These are phyloP conservation scores for Adoxophyes honmai DNA, from an alignment of 1,140 invertebrate genomes.

Conservation along the genomic window DNA sequence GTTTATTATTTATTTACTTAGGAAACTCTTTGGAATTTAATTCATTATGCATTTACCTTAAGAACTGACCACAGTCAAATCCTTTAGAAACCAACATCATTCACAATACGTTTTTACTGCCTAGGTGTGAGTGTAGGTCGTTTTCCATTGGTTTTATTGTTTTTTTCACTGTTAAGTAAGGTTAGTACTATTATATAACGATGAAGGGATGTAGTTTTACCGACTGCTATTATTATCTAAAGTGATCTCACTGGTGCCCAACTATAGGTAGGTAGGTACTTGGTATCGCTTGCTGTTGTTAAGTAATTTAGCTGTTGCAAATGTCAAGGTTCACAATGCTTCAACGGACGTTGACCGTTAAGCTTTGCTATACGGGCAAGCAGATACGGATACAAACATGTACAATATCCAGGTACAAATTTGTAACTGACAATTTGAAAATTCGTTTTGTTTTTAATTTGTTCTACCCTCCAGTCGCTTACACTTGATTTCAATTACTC, in stretches of 20 bases:
- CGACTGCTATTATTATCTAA: too few species aligned
- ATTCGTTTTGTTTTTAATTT: too few species aligned
- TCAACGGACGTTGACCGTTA: conserved; percentile 32
- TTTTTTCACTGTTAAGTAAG: conserved; percentile 1
- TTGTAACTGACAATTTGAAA: too few species aligned
- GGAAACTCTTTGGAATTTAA: too few species aligned
- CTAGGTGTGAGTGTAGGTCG: background rate
- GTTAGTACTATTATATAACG: conserved; percentile 3
- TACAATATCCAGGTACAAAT: too few species aligned
- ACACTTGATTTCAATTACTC: too few species aligned
- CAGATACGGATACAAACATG: background rate
- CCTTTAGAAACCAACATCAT: background rate
- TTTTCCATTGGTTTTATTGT: background rate
- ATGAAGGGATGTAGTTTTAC: background rate
- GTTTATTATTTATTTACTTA: too few species aligned
- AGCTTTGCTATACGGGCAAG: conserved; percentile 18
- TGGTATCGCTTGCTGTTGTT: background rate
- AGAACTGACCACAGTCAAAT: background rate
- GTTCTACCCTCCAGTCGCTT: too few species aligned
- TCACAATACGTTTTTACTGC: background rate
- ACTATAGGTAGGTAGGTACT: background rate
- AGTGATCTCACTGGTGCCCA: too few species aligned
- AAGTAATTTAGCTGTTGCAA: conserved; percentile 18
- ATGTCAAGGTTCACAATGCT: conserved; percentile 33
- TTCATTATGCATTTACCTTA: too few species aligned